Evolutionary conservation across 2,888 invertebrate species (phyloP).

Genomic region (Cybosia mesomella): DNA sequence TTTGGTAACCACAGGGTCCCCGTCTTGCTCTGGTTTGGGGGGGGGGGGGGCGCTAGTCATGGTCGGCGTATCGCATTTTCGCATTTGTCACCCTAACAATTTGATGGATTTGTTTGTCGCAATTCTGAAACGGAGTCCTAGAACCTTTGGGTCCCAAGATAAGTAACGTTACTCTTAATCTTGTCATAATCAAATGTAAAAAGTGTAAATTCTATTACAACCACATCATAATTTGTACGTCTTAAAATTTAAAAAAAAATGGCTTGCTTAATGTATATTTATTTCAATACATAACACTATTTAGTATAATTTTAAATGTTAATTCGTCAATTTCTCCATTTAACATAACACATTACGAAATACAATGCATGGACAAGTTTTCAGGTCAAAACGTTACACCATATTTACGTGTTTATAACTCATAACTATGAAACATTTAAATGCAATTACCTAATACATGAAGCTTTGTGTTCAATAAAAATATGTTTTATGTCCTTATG

Average conservation of each 20-base stretch:
- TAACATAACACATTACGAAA: slow-evolving; percentile 3
- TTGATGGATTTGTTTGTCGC: too few species aligned
- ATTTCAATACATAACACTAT: not conserved
- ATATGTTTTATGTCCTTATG: not conserved
- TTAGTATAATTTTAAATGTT: not conserved
- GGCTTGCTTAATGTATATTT: not conserved
- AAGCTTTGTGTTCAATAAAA: not conserved
- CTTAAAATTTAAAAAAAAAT: not conserved
- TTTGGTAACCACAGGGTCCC: too few species aligned
- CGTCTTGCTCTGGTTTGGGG: too few species aligned
- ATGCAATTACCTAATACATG: not conserved
- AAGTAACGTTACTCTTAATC: too few species aligned
- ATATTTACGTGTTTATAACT: slow-evolving; percentile 1
- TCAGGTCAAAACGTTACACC: not conserved
- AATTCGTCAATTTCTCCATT: not conserved
- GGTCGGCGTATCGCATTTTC: too few species aligned
- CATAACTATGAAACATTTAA: slow-evolving; percentile 8
- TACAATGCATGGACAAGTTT: slow-evolving; percentile 4
- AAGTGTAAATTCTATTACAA: not conserved
- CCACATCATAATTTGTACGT: not conserved
- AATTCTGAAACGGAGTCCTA: too few species aligned
- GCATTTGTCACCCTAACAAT: too few species aligned
- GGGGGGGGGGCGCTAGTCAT: too few species aligned
- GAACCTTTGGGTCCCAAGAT: too few species aligned
- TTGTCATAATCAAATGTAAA: too few species aligned